Evolutionary conservation across 2,113 vertebrate species (phyloP), one percentile per base, ranked within the genome.

Genomic region (Forbesichthys agassizii): DNA sequence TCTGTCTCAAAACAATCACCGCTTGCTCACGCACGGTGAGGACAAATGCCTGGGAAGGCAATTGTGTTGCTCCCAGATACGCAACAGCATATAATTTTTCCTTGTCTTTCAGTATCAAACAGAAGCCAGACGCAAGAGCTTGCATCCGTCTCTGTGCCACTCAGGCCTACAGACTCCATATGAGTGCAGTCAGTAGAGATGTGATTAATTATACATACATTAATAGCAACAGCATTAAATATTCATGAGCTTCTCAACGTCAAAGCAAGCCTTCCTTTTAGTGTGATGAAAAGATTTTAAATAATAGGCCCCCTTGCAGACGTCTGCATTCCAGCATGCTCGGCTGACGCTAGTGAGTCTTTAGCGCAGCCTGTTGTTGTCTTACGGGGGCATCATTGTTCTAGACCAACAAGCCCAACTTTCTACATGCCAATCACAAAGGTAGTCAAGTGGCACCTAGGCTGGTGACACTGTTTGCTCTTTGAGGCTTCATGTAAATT

Each of bases 181-280:
- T 75, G 78, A 77, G 80, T 89, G 87, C 86, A 80, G 88, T 88
- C 88, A 87, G 86, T 83, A 74, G 86, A 89, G 80, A 86, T 80
- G 82, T 90, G 88, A 92, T 93, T 90, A 92, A 92, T 93, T 92
- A 92, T 92, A 90, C 92, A 93, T 93, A 91, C 89, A 90, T 90
- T 93, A 90, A 93, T 92, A 92, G 91, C 91, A 92, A 89, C 82
- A 66, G 62, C 79, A 86, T 93, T 90, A 77, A 92, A 91, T 87
- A 93, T 92, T 89, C 86, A 93, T 90, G 79, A 85, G 78, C 78
- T 85, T 58, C 81, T 91, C 88, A 84, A 90, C 83, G 87, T 91
- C 88, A 90, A 86, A 89, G 77, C 82, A 86, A 84, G 78, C 83
- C 77, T 73, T 84, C 85, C 84, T 91, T 90, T 92, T 86, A 89